A percentile compares a stretch with the other conserved stretches of the same genome.
Evolutionary conservation across 1,140 invertebrate species (phyloP).

Genomic region (Macrostomum lignano): DNA sequence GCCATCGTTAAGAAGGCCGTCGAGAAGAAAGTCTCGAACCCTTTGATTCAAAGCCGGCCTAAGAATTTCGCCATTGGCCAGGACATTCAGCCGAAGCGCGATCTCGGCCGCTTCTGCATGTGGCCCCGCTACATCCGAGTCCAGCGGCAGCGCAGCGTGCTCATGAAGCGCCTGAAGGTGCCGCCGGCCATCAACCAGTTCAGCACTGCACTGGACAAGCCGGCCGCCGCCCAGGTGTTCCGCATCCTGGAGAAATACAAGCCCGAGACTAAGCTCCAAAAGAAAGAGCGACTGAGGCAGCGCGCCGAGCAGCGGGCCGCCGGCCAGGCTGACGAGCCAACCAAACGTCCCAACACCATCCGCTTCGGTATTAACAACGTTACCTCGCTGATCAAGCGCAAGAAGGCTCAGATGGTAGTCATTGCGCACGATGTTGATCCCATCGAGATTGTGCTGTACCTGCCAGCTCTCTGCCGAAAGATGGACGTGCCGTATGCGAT

Average conservation of each 20-base stretch:
- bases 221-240: slow-evolving; percentile 63
- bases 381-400: slow-evolving; percentile 76
- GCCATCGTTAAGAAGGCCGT: slow-evolving; percentile 1
- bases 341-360: slow-evolving; percentile 58
- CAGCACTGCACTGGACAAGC: slow-evolving; percentile 60
- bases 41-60: slow-evolving; percentile 79
- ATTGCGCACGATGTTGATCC: slow-evolving; percentile 98
- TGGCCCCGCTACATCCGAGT: slow-evolving; percentile 98
- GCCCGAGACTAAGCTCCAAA: slow-evolving; percentile 61
- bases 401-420: slow-evolving; percentile 83
- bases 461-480: slow-evolving; percentile 86
- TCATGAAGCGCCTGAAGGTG: slow-evolving; percentile 80
- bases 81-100: slow-evolving; percentile 81
- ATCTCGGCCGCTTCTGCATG: slow-evolving; percentile 81
- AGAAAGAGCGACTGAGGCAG: slow-evolving; percentile 55
- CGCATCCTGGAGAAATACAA: slow-evolving; percentile 84
- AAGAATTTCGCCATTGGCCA: slow-evolving; percentile 96
- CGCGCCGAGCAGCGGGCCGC: slow-evolving; percentile 58
- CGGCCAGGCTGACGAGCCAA: slow-evolving; percentile 49
- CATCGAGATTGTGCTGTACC: slow-evolving; percentile 57
- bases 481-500: slow-evolving; percentile 99
- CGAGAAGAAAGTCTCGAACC: slow-evolving; percentile 18
- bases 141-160: slow-evolving; percentile 72
- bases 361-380: slow-evolving; percentile 67
- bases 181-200: slow-evolving; percentile 98